Percentiles rank a stretch among this genome's conserved stretches.
Conservation (phyloP, 2,888 invertebrate species). For the Ormyrus rosae region DNA sequence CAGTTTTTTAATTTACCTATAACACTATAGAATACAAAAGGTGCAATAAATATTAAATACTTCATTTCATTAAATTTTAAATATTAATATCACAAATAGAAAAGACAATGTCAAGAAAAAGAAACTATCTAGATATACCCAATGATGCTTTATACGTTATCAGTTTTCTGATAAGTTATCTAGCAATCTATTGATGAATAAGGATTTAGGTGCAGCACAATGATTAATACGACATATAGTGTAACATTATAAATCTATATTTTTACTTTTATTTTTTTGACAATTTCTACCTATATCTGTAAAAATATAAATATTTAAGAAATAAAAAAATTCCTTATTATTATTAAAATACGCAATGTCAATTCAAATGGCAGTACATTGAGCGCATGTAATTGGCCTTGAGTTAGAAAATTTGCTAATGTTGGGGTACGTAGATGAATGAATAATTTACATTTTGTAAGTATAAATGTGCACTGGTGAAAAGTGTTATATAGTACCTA, state of each 20-base stretch:
- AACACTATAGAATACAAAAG: background rate
- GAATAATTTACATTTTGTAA: conserved; percentile 15
- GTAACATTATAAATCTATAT: conserved; percentile 23
- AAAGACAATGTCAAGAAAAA: background rate
- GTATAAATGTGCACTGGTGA: conserved; percentile 9
- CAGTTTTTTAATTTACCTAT: conserved; percentile 16
- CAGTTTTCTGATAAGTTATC: conserved; percentile 48
- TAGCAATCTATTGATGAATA: conserved; percentile 10
- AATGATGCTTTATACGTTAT: conserved; percentile 19
- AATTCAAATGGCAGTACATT: conserved; percentile 35
- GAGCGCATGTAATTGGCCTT: background rate
- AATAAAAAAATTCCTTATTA: conserved; percentile 35
- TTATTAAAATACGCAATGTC: conserved; percentile 39
- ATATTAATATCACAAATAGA: background rate
- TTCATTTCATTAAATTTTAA: conserved; percentile 26
- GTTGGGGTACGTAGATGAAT: conserved; percentile 9
- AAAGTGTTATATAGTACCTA: conserved; percentile 20
- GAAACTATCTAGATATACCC: conserved; percentile 11
- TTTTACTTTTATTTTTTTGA: conserved; percentile 35
- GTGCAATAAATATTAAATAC: conserved; percentile 17
- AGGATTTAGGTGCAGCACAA: background rate
- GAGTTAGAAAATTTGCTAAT: conserved; percentile 14
- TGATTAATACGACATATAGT: conserved; percentile 12
- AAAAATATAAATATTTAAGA: conserved; percentile 47
- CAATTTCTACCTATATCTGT: conserved; percentile 31